Evolutionary conservation across 2,797 vertebrate genomes (phyloP).

Genomic region (Artibeus lituratus): DNA sequence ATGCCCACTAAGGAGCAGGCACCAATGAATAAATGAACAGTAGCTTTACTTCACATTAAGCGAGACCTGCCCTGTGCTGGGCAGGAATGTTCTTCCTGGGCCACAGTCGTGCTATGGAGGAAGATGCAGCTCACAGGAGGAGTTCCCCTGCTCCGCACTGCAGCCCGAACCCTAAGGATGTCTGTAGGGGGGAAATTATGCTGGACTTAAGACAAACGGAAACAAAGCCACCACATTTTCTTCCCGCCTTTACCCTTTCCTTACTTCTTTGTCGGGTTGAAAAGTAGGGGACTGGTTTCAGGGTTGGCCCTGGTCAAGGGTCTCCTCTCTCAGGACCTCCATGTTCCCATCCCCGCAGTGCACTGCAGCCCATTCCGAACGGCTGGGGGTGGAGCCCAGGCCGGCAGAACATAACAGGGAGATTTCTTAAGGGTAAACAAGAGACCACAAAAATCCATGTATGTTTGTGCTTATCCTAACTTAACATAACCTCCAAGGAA

Average conservation of each 20-base stretch:
- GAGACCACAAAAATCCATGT: background rate
- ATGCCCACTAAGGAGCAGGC: background rate
- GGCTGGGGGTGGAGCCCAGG: background rate
- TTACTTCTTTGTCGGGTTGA: background rate
- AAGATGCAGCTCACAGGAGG: background rate
- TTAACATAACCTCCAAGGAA: background rate
- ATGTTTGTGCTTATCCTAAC: constrained; percentile 35
- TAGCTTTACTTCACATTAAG: background rate
- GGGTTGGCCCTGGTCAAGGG: background rate
- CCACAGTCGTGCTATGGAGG: background rate
- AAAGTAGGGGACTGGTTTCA: background rate
- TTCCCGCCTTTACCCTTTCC: background rate
- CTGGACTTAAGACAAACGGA: background rate
- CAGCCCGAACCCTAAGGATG: background rate
- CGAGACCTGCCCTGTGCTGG: background rate
- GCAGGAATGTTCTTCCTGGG: background rate
- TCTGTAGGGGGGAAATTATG: background rate
- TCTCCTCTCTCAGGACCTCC: background rate
- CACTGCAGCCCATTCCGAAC: background rate
- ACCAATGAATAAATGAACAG: background rate
- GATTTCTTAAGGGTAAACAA: background rate
- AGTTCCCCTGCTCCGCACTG: background rate
- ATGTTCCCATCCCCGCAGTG: background rate
- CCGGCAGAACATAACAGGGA: background rate
- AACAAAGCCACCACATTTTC: background rate